Percentiles rank a stretch among this genome's conserved stretches.
Evolutionary conservation across 2,797 vertebrate genomes (phyloP).

Genomic region (Alca torda): DNA sequence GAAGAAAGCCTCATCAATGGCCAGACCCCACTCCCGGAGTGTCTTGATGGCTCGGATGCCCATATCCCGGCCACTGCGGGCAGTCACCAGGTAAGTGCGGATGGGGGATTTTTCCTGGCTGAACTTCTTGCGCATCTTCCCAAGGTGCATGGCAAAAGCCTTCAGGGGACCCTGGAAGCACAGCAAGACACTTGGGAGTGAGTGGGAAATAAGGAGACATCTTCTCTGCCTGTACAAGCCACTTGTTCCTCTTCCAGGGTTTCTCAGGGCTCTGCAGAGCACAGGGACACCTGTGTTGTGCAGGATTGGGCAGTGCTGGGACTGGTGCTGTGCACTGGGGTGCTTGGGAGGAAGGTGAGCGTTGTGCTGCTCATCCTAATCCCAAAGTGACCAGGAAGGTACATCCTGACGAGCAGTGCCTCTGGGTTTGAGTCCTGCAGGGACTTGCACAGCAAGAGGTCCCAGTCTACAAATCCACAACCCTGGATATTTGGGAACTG

Average conservation of each 20-base stretch:
- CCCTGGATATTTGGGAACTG: neutral
- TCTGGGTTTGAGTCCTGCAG: neutral
- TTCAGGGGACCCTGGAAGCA: constrained; percentile 75
- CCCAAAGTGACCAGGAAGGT: neutral
- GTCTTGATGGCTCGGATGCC: constrained; percentile 73
- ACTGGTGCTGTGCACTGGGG: neutral
- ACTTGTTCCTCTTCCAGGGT: neutral
- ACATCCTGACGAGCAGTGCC: neutral
- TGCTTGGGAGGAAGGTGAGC: neutral
- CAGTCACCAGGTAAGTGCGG: constrained; percentile 70
- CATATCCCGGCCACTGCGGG: constrained; percentile 68
- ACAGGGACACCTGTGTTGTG: neutral
- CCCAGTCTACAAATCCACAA: neutral
- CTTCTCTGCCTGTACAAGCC: neutral
- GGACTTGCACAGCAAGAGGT: neutral
- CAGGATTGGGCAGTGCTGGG: neutral
- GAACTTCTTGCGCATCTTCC: constrained; percentile 74
- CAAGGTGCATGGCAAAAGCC: constrained; percentile 74
- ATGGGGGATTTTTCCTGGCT: constrained; percentile 66
- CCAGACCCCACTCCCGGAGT: constrained; percentile 72
- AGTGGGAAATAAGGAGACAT: neutral
- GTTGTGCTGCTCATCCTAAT: neutral
- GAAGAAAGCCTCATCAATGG: constrained; percentile 77
- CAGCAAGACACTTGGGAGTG: neutral
- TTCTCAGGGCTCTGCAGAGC: neutral